Evolutionary conservation across 2,888 invertebrate species (phyloP), one percentile per base, ranked within the genome.

Genomic region (Steromphala cineraria): DNA sequence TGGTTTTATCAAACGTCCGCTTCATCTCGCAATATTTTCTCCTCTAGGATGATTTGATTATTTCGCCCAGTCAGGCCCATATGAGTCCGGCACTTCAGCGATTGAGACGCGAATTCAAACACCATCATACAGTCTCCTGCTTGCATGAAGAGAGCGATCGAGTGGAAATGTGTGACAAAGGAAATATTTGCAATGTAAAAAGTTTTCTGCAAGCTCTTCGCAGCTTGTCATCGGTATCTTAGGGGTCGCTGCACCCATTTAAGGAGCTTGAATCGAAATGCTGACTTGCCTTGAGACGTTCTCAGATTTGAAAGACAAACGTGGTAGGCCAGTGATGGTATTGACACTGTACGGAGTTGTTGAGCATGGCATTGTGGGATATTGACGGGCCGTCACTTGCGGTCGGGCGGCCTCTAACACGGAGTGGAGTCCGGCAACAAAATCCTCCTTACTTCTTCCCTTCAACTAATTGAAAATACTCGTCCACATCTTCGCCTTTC

Each of bases 151-250:
- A 24, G 28, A 31, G 15, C 76, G 53, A 53, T 55, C 76, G 76
- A 31, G n/a, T 76, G 76, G 53, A 55, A 76, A 76, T 17, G 17
- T 10, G 80, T 62, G 80, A 80, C 80, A 80, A 80, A 80, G 80
- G 75, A 80, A 80, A 80, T 80, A 80, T 80, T 80, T 80, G 80
- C 80, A 75, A 80, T 80, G 80, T 80, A 80, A 80, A 80, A 80
- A 56, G 53, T 55, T 40, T 53, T 62, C 36, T 28, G 52, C 36
- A 24, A 55, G 24, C 55, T 36, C 53, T 31, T 31, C 55, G 31
- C 76, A 31, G 31, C 76, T 53, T 55, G 36, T 76, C 76, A 36
- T 28, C 55, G 55, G 53, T 53, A 55, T 76, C 53, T 53, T 76
- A 53, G 76, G 76, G 76, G 76, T 76, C 76, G 55, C 31, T 36